These are phyloP conservation scores for Promerops cafer DNA, from an alignment of 2,113 vertebrate species.

Conservation along the genomic window DNA sequence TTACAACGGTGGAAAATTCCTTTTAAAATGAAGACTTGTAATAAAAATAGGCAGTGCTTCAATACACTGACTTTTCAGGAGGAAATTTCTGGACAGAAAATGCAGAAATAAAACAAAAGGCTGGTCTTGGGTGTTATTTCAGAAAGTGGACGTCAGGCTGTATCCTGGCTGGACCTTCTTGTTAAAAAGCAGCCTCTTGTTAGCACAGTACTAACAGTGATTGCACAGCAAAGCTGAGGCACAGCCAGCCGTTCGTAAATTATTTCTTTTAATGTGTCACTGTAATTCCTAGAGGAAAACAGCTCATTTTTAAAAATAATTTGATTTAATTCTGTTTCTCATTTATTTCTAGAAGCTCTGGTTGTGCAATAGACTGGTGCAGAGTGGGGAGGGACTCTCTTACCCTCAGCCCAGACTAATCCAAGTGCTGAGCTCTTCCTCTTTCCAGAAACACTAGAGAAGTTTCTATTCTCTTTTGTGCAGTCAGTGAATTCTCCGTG, in stretches of 20 bases:
- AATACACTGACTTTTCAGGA: neutral
- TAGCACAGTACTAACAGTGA: neutral
- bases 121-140: neutral
- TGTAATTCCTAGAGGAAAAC: conserved; percentile 7
- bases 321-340: conserved; percentile 28
- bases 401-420: neutral
- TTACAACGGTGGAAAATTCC: neutral
- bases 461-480: conserved; percentile 31
- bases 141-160: neutral
- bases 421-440: neutral
- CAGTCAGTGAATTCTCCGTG: neutral
- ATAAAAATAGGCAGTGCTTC: neutral
- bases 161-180: neutral
- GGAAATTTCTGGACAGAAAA: neutral
- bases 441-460: conserved; percentile 32
- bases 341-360: conserved; percentile 8
- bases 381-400: neutral
- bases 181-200: neutral
- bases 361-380: neutral
- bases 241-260: neutral
- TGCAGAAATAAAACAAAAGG: neutral
- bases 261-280: conserved; percentile 26
- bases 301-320: neutral
- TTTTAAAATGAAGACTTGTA: neutral
- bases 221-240: neutral